Base-by-base conservation (phyloP, 2,888 invertebrate species). In the Tetrapedia diversipes region DNA sequence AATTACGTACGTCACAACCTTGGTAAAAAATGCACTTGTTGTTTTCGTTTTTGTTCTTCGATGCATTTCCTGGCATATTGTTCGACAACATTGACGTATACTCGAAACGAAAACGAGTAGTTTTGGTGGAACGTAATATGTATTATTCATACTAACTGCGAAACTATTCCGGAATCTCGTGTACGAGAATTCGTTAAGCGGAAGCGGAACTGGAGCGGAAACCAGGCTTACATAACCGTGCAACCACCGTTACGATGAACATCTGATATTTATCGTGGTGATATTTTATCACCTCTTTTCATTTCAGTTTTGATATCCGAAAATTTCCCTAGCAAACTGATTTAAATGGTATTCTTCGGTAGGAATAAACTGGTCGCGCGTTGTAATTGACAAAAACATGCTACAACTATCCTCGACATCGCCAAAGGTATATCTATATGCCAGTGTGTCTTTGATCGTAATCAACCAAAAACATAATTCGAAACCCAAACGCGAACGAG, bases 191-290 rank as follows among this genome's bases (percentile, higher is more conserved):
- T 56, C 11, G 45, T 53, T 27, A 65, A 47, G 1, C n/a, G n/a
- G n/a, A 66, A 56, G 24, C 27, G 19, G 37, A 56, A 66, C 16
- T 27, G 16, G 54, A 19, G 43, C 14, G 22, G 19, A 51, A 51
- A 61, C 56, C n/a, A 47, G 22, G n/a, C 43, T 72, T 57, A 39
- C 76, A 54, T 61, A 72, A 71, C 47, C 63, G 39, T 71, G 64
- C 51, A 75, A 79, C 63, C 56, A 63, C 37, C n/a, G 14, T 24
- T n/a, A 19, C 19, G 63, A 37, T 60, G 16, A 41, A 41, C 16
- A 11, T 43, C 43, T 11, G 10, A 37, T 19, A 43, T 47, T 47
- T 24, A 47, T 4, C 2, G 16, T 41, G 16, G n/a, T 41, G n/a
- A 4, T n/a, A n/a, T 47, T 47, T 24, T 16, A 47, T 16, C 4